A percentile compares a stretch with the other conserved stretches of the same genome.
Conservation (phyloP, 2,797 vertebrate genomes). For the Pyrocephalus nanus region DNA sequence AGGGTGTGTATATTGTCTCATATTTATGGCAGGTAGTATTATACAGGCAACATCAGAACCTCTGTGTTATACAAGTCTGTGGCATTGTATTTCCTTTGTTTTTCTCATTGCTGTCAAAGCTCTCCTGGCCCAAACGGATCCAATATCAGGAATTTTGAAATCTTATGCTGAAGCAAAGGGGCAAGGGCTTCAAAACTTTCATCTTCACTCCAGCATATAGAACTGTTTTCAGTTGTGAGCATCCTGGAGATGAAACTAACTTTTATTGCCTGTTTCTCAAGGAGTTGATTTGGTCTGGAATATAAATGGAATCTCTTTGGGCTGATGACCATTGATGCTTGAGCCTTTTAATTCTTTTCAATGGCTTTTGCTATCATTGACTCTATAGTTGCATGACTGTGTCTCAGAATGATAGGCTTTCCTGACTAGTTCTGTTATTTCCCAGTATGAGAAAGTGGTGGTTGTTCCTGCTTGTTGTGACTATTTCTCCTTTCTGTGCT, state of each 20-base stretch:
- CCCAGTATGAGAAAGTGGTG: background rate
- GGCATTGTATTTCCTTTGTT: background rate
- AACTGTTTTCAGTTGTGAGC: background rate
- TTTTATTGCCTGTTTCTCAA: background rate
- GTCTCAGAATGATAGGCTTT: background rate
- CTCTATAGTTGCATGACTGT: background rate
- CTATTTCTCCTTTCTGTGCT: background rate
- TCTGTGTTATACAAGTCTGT: background rate
- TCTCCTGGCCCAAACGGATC: background rate
- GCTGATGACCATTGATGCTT: background rate
- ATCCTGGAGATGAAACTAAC: background rate
- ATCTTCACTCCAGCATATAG: background rate
- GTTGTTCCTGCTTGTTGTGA: background rate
- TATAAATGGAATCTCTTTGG: background rate
- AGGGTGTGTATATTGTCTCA: accelerated
- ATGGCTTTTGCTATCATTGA: background rate
- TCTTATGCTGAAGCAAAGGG: background rate
- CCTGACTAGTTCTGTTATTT: background rate
- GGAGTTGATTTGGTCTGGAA: background rate
- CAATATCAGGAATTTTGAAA: background rate
- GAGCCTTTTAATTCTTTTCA: slow-evolving; percentile 1
- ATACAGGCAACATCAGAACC: background rate
- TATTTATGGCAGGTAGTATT: background rate
- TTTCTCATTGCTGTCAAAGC: background rate
- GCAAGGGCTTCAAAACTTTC: background rate